Conservation (phyloP, 2,113 vertebrate genomes). For the Oenanthe oenanthe region DNA sequence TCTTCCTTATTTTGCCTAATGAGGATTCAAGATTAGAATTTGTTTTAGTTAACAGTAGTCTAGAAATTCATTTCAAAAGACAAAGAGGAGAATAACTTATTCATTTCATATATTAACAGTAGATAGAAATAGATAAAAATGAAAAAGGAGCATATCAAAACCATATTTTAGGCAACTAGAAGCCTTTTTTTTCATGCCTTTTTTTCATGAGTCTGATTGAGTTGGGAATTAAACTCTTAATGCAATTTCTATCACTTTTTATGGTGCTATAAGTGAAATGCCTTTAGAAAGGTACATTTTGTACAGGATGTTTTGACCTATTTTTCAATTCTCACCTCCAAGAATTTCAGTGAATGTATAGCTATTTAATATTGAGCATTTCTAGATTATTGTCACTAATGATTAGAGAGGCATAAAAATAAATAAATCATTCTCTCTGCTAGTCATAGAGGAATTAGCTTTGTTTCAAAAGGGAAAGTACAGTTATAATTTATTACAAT, state of each 20-base stretch:
- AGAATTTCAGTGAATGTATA: not conserved
- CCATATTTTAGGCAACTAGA: not conserved
- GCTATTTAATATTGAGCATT: not conserved
- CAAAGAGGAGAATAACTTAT: not conserved
- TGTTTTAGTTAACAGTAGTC: not conserved
- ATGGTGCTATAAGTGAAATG: not conserved
- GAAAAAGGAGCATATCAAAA: not conserved
- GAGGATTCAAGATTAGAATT: not conserved
- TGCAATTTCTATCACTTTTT: not conserved
- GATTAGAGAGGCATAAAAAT: not conserved
- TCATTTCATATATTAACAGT: not conserved
- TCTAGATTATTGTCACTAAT: not conserved
- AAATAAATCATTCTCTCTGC: not conserved
- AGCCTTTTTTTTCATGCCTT: not conserved
- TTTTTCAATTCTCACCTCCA: not conserved
- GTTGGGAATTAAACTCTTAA: not conserved
- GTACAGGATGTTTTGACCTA: not conserved
- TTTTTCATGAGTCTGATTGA: not conserved
- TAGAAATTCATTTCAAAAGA: not conserved
- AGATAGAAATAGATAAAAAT: not conserved
- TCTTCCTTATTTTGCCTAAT: not conserved
- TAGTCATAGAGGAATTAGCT: not conserved
- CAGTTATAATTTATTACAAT: not conserved
- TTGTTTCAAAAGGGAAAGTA: not conserved
- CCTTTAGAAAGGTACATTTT: conserved; percentile 4